Evolutionary conservation across 2,113 vertebrate genomes (phyloP).

Genomic region (Alouatta palliata): DNA sequence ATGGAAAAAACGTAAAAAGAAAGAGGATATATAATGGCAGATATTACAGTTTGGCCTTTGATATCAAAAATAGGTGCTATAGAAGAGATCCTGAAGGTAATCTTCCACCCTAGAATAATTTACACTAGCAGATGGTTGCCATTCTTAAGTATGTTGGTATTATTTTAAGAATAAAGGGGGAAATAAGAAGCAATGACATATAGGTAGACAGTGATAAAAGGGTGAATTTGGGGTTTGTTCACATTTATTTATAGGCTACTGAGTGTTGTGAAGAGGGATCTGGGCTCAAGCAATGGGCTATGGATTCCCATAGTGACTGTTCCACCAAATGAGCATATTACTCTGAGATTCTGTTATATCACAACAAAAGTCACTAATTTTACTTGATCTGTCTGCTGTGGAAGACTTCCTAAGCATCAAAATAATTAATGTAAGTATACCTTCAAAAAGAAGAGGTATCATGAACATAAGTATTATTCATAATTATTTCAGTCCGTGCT

Average conservation of each 20-base stretch:
- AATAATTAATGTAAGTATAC: neutral
- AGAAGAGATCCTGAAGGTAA: neutral
- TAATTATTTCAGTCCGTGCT: neutral
- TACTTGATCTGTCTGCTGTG: neutral
- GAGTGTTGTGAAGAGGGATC: neutral
- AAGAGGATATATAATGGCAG: neutral
- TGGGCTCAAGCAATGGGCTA: neutral
- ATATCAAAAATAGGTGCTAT: rapidly evolving
- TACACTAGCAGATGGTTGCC: neutral
- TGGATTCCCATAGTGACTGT: neutral
- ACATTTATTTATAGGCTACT: neutral
- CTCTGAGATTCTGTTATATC: neutral
- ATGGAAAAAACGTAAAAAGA: neutral
- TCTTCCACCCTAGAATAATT: neutral
- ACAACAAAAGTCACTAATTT: neutral
- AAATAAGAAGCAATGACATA: neutral
- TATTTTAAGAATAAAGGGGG: neutral
- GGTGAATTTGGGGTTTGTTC: neutral
- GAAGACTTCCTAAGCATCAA: neutral
- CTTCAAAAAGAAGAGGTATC: neutral
- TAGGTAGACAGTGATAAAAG: neutral
- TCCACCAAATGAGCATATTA: neutral
- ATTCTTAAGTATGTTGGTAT: neutral
- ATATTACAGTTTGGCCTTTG: neutral
- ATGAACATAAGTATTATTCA: neutral